A percentile compares a stretch with the other conserved stretches of the same genome.
phyloP scores from a whole-genome alignment of 2,113 vertebrate species.

The Erythrolamprus reginae region DNA sequence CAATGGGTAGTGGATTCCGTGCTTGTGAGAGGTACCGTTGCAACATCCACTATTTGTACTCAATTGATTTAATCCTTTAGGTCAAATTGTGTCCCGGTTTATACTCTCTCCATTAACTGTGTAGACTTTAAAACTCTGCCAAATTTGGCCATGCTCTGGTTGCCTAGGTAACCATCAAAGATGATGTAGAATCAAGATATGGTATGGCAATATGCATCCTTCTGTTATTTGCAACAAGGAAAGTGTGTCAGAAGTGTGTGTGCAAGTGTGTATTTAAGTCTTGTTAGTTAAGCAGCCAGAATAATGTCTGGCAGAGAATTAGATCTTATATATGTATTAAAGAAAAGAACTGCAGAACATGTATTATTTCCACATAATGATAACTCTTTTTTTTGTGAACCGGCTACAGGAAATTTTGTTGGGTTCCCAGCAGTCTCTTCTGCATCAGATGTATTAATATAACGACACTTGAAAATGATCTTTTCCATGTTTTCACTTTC shows the following conservation, averaged over 20 bases:
- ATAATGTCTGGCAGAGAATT: constrained; percentile 15
- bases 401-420: constrained; percentile 22
- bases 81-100: neutral
- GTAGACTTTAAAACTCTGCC: neutral
- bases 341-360: neutral
- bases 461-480: constrained; percentile 16
- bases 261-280: neutral
- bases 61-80: constrained; percentile 5
- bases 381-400: constrained; percentile 23
- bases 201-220: neutral
- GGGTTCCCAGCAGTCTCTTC: constrained; percentile 22
- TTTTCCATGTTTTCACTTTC: constrained; percentile 34
- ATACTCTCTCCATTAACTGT: neutral
- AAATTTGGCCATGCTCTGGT: constrained; percentile 9
- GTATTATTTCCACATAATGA: constrained; percentile 12
- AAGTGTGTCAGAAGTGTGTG: constrained; percentile 7
- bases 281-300: constrained; percentile 7
- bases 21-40: neutral
- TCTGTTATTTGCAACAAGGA: constrained; percentile 10
- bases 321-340: neutral
- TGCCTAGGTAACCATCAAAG: neutral
- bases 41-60: neutral
- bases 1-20: neutral
- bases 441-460: constrained; percentile 23
- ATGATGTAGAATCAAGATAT: neutral